Evolutionary conservation across 2,797 vertebrate species (phyloP).

Genomic region (Thunnus albacares): DNA sequence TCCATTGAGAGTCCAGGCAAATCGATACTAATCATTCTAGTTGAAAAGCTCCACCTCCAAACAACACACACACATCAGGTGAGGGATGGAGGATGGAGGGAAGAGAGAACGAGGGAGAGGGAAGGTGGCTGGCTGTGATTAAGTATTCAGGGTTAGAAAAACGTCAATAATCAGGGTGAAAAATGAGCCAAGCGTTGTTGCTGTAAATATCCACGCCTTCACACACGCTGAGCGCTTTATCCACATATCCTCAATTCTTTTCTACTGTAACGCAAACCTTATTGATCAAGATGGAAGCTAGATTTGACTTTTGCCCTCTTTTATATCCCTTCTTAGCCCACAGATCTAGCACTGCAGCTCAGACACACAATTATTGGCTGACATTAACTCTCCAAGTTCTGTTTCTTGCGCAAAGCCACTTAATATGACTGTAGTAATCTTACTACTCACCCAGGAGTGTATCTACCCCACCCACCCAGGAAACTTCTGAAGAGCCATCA

Average conservation of each 20-base stretch:
- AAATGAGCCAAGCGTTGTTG: slow-evolving; percentile 41
- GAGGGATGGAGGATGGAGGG: slow-evolving; percentile 23
- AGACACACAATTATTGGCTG: not conserved
- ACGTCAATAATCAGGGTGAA: slow-evolving; percentile 56
- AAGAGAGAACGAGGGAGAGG: slow-evolving; percentile 2
- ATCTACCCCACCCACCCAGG: not conserved
- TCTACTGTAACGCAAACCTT: slow-evolving; percentile 2
- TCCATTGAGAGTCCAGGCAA: slow-evolving; percentile 40
- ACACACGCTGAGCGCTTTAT: slow-evolving; percentile 21
- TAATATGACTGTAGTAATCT: not conserved
- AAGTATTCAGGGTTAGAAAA: slow-evolving; percentile 55
- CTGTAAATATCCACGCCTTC: slow-evolving; percentile 23
- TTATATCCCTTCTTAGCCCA: not conserved
- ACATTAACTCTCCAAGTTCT: slow-evolving; percentile 19
- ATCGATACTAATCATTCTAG: slow-evolving; percentile 71
- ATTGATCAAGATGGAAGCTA: not conserved
- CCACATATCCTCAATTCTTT: slow-evolving; percentile 6
- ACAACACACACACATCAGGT: slow-evolving; percentile 48
- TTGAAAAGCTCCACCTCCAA: slow-evolving; percentile 49
- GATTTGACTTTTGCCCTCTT: not conserved
- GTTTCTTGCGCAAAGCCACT: slow-evolving; percentile 20
- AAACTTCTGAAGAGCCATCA: not conserved
- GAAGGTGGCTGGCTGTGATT: slow-evolving; percentile 54
- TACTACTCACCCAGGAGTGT: not conserved
- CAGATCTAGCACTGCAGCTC: not conserved